phyloP scores from a whole-genome alignment of 92 coral and sea anemone species.

The Porites divaricata region DNA sequence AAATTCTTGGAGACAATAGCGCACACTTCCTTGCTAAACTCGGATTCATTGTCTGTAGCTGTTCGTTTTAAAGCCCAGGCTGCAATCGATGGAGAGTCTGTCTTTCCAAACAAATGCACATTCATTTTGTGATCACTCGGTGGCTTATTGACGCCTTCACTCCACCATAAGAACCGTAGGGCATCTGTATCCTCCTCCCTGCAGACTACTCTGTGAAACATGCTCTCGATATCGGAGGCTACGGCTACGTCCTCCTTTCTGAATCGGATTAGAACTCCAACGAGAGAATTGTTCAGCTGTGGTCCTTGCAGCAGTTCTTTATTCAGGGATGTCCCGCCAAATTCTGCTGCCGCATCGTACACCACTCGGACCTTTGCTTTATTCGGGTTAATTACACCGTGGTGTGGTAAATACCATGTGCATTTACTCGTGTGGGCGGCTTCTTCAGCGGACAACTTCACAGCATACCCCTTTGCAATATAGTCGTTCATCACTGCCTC shows the following conservation, averaged over 20 bases:
- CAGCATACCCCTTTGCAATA: slow-evolving; percentile 54
- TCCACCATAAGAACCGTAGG: too few relatives aligned
- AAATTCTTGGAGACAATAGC: too few relatives aligned
- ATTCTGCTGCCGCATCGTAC: slow-evolving; percentile 50
- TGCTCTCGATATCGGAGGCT: slow-evolving; percentile 55
- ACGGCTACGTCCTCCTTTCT: slow-evolving; percentile 58
- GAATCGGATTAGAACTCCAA: slow-evolving; percentile 57
- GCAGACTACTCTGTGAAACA: slow-evolving; percentile 69
- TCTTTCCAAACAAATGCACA: too few relatives aligned
- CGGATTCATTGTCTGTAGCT: too few relatives aligned
- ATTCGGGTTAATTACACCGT: slow-evolving; percentile 59
- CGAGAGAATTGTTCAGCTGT: slow-evolving; percentile 52
- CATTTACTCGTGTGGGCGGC: slow-evolving; percentile 23
- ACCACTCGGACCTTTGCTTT: slow-evolving; percentile 53
- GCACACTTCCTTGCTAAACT: too few relatives aligned
- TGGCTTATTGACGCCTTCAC: too few relatives aligned
- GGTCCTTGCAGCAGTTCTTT: slow-evolving; percentile 65
- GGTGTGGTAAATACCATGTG: slow-evolving; percentile 64
- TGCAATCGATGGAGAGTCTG: too few relatives aligned
- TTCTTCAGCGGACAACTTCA: slow-evolving; percentile 33
- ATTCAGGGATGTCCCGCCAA: slow-evolving; percentile 56
- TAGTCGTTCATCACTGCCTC: slow-evolving; percentile 46
- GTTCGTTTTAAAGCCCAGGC: too few relatives aligned
- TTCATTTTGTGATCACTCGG: too few relatives aligned
- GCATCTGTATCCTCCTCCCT: too few relatives aligned